A percentile compares a stretch with the other conserved stretches of the same genome.
These are phyloP conservation scores for Sapajus apella DNA, from an alignment of 2,113 vertebrate species.

Conservation along the genomic window DNA sequence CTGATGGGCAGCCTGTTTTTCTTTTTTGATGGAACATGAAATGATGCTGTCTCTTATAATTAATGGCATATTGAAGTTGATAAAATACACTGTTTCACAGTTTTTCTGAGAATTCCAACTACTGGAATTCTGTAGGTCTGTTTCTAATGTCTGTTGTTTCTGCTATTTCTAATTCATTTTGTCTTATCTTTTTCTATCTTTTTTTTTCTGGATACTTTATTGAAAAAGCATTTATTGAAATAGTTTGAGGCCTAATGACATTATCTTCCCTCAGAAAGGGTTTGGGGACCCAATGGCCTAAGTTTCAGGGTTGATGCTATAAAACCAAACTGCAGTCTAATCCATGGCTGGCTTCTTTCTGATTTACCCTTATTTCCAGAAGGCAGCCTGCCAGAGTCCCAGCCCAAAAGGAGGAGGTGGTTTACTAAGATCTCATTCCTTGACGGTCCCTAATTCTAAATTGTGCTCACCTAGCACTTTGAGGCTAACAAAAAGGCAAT, in stretches of 20 bases:
- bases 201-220: background rate
- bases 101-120: background rate
- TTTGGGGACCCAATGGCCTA: background rate
- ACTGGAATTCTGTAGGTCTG: background rate
- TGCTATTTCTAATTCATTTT: background rate
- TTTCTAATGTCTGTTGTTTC: background rate
- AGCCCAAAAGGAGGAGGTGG: background rate
- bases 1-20: background rate
- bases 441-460: background rate
- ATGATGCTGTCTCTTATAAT: background rate
- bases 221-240: background rate
- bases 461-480: background rate
- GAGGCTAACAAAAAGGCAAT: background rate
- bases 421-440: background rate
- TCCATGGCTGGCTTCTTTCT: background rate
- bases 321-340: background rate
- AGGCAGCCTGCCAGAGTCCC: background rate
- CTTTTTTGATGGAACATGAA: background rate
- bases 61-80: background rate
- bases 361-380: background rate
- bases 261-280: background rate
- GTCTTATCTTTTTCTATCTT: background rate
- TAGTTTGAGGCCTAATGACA: background rate
- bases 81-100: background rate
- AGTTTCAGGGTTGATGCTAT: background rate